phyloP scores from a whole-genome alignment of 2,888 invertebrate species.

The Eilema depressum region DNA sequence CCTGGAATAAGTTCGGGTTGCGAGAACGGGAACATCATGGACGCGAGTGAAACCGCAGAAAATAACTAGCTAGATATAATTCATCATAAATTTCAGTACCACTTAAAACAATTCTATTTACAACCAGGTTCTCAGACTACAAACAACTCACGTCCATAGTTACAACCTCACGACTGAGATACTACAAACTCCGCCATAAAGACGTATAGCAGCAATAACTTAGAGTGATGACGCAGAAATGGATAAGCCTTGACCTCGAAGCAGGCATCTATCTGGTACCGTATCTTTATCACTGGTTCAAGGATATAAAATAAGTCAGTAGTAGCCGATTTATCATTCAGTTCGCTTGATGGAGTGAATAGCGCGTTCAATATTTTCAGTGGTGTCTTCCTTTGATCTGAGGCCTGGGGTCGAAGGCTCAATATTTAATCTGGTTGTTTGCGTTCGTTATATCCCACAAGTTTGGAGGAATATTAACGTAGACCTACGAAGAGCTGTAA shows the following conservation, averaged over 20 bases:
- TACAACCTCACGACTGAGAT: constrained; percentile 39
- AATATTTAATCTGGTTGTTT: constrained; percentile 8
- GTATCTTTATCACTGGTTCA: constrained; percentile 27
- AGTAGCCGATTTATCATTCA: constrained; percentile 25
- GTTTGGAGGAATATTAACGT: not conserved
- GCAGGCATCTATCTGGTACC: constrained; percentile 20
- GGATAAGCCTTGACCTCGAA: constrained; percentile 40
- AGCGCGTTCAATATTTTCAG: constrained; percentile 9
- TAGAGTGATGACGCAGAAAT: constrained; percentile 39
- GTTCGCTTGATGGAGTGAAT: constrained; percentile 17
- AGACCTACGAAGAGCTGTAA: too few relatives aligned
- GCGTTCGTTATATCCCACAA: not conserved
- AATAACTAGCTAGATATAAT: not conserved
- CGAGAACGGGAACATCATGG: too few relatives aligned
- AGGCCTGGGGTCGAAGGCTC: not conserved
- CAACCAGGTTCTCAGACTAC: not conserved
- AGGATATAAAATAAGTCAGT: constrained; percentile 25
- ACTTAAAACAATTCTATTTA: constrained; percentile 6
- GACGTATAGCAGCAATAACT: constrained; percentile 36
- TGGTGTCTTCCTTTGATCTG: constrained; percentile 11
- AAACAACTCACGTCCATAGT: constrained; percentile 31
- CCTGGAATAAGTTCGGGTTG: too few relatives aligned
- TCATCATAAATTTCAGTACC: too few relatives aligned
- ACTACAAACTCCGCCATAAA: constrained; percentile 42
- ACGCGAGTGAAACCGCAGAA: too few relatives aligned